These are phyloP conservation scores for Scomber japonicus DNA, from an alignment of 2,113 vertebrate genomes.

Conservation along the genomic window DNA sequence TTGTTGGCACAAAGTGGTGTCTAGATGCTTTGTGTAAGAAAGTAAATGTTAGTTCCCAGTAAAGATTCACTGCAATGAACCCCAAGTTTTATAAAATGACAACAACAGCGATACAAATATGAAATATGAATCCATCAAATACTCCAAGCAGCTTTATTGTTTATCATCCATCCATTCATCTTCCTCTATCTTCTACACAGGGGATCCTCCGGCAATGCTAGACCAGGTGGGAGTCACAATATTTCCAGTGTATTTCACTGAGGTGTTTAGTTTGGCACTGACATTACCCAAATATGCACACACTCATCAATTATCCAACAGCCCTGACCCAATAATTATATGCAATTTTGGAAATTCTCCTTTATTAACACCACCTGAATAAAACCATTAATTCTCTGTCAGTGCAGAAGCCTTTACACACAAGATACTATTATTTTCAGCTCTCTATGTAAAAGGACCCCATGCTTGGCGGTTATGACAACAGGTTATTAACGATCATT, in stretches of 20 bases:
- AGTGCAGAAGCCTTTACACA: too few relatives aligned
- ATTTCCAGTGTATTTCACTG: not conserved
- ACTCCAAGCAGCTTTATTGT: not conserved
- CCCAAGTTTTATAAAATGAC: not conserved
- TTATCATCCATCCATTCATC: not conserved
- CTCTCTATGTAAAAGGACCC: not conserved
- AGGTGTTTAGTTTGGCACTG: slow-evolving; percentile 2
- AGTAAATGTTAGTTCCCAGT: not conserved
- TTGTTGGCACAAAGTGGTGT: not conserved
- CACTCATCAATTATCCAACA: slow-evolving; percentile 17
- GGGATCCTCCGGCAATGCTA: not conserved
- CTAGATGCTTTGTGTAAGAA: not conserved
- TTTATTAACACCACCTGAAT: not conserved
- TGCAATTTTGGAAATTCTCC: slow-evolving; percentile 10
- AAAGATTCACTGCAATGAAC: not conserved
- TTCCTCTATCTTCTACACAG: not conserved
- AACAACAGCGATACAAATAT: too few relatives aligned
- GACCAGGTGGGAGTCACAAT: not conserved
- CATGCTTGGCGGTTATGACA: too few relatives aligned
- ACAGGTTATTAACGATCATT: too few relatives aligned
- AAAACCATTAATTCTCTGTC: slow-evolving; percentile 15
- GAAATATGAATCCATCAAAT: not conserved
- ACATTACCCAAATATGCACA: not conserved
- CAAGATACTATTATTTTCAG: slow-evolving; percentile 1
- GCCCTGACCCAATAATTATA: not conserved